phyloP scores from a whole-genome alignment of 1,140 invertebrate genomes.

The Neoseiulus cucumeris region DNA sequence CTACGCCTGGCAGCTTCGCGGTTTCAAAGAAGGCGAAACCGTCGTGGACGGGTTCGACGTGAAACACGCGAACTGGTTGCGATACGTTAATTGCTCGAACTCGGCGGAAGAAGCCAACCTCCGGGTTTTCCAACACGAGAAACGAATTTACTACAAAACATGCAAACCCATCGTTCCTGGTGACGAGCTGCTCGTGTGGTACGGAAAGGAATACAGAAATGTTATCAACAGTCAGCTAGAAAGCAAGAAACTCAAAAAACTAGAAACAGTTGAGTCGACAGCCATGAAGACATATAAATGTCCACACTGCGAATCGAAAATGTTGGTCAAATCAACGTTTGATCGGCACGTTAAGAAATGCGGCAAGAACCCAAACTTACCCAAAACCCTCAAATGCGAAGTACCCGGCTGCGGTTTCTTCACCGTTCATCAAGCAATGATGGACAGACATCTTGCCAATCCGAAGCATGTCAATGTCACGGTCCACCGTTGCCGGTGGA shows the following conservation, averaged over 20 bases:
- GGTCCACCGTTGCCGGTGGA: conserved; percentile 1
- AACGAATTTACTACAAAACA: conserved; percentile 36
- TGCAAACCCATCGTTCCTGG: conserved; percentile 30
- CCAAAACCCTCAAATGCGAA: neutral
- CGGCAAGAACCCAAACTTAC: conserved; percentile 3
- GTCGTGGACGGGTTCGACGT: conserved; percentile 9
- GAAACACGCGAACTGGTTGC: conserved; percentile 34
- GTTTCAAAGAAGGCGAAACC: conserved; percentile 7
- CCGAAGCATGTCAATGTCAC: neutral
- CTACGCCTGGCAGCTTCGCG: conserved; percentile 4
- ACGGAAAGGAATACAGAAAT: conserved; percentile 28
- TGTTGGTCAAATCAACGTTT: neutral
- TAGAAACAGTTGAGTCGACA: neutral
- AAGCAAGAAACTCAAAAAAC: neutral
- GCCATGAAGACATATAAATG: conserved; percentile 3
- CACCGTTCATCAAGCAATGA: neutral
- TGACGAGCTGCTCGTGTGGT: conserved; percentile 37
- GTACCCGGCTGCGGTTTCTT: neutral
- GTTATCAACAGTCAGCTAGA: neutral
- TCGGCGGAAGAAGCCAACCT: conserved; percentile 34
- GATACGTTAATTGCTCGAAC: conserved; percentile 38
- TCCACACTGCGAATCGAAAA: neutral
- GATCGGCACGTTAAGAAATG: conserved; percentile 9
- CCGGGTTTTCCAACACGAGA: conserved; percentile 35
- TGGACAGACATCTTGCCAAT: neutral